A percentile compares a stretch with the other conserved stretches of the same genome.
phyloP scores from a whole-genome alignment of 35 echinoderm and acorn worm species.

The Amphiura filiformis region DNA sequence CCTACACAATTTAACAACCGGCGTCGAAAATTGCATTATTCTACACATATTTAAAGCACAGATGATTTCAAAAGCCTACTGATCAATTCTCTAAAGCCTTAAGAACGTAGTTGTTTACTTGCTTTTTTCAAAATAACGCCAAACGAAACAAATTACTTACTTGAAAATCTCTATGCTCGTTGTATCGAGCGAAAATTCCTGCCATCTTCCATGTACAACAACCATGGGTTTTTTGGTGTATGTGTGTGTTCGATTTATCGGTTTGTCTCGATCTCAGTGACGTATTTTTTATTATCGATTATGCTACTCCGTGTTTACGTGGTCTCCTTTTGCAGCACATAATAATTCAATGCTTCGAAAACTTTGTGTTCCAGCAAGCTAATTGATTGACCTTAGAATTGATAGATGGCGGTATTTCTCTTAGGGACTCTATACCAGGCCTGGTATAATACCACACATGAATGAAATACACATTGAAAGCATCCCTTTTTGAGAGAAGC shows the following conservation, averaged over 20 bases:
- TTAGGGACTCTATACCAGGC: not conserved
- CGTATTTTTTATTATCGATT: not conserved
- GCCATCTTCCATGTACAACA: constrained; percentile 28
- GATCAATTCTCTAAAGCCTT: too few species aligned
- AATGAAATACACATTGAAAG: too few species aligned
- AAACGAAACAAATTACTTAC: not conserved
- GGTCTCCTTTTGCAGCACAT: not conserved
- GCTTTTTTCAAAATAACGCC: not conserved
- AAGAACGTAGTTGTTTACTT: not conserved
- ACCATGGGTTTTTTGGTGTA: not conserved
- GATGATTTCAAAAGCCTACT: too few species aligned
- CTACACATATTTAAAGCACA: too few species aligned
- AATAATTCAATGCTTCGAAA: not conserved
- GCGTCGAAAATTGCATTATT: too few species aligned
- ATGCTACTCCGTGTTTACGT: not conserved
- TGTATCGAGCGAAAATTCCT: constrained; percentile 42
- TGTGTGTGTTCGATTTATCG: not conserved
- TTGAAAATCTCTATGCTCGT: constrained; percentile 37
- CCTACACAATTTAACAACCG: too few species aligned
- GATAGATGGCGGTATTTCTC: not conserved
- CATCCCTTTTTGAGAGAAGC: too few species aligned
- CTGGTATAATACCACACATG: too few species aligned
- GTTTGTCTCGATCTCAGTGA: not conserved
- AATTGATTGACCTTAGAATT: not conserved
- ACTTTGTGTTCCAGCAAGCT: not conserved